These are phyloP conservation scores for Sarcophaga caerulescens DNA, from an alignment of 2,888 invertebrate genomes.

Conservation along the genomic window DNA sequence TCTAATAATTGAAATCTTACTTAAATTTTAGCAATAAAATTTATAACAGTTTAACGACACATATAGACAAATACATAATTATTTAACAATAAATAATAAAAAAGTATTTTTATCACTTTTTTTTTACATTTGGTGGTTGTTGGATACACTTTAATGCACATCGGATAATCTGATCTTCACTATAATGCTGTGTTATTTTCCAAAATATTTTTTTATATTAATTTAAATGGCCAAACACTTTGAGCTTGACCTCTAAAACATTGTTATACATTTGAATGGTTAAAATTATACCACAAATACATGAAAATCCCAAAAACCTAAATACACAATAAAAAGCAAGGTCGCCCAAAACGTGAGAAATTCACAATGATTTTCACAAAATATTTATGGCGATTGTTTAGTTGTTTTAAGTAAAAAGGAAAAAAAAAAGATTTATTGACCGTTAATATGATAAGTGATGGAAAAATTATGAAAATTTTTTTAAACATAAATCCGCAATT, in stretches of 20 bases:
- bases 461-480: too few relatives aligned
- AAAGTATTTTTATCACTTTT: too few relatives aligned
- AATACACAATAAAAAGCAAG: conserved; percentile 47
- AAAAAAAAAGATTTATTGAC: conserved; percentile 37
- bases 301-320: conserved; percentile 39
- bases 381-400: not conserved
- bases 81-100: too few relatives aligned
- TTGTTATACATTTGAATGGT: conserved; percentile 21
- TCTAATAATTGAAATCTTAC: too few relatives aligned
- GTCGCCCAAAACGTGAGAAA: conserved; percentile 17
- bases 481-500: too few relatives aligned
- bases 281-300: conserved; percentile 5
- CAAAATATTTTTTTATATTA: not conserved
- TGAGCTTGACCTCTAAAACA: conserved; percentile 60
- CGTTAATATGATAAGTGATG: conserved; percentile 24
- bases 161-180: conserved; percentile 7
- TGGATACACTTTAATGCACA: conserved; percentile 27
- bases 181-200: conserved; percentile 8
- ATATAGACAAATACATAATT: too few relatives aligned
- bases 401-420: not conserved
- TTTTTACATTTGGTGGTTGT: not conserved
- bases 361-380: conserved; percentile 34
- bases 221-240: conserved; percentile 18
- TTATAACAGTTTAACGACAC: too few relatives aligned
- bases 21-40: too few relatives aligned